A percentile compares a stretch with the other conserved stretches of the same genome.
These are phyloP conservation scores for Matsumurasca onukii DNA, from an alignment of 1,140 invertebrate species.

Conservation along the genomic window DNA sequence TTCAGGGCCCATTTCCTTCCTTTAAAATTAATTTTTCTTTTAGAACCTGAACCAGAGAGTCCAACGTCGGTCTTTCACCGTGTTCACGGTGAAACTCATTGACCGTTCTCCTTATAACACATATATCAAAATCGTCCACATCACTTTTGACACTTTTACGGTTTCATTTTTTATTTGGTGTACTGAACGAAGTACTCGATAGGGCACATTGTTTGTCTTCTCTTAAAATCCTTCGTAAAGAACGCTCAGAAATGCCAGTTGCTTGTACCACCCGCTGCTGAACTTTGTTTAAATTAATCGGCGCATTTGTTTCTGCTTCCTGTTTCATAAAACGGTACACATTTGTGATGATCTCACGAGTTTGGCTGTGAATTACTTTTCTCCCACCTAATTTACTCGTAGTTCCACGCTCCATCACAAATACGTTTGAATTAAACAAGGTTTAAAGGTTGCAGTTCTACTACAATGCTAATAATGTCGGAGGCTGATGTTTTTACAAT, in stretches of 20 bases:
- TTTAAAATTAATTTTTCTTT: slow-evolving; percentile 31
- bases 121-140: slow-evolving; percentile 23
- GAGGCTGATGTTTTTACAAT: not conserved
- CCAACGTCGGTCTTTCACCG: no score
- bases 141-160: slow-evolving; percentile 4
- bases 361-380: slow-evolving; percentile 29
- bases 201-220: not conserved
- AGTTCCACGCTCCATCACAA: not conserved
- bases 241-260: slow-evolving; percentile 22
- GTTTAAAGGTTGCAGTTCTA: not conserved
- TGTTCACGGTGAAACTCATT: no score
- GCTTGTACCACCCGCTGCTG: slow-evolving; percentile 19
- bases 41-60: not conserved
- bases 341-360: slow-evolving; percentile 28
- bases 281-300: slow-evolving; percentile 21
- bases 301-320: slow-evolving; percentile 17
- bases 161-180: slow-evolving; percentile 21
- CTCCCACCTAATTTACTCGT: slow-evolving; percentile 13
- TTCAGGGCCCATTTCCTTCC: not conserved
- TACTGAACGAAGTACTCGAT: slow-evolving; percentile 13
- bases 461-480: not conserved
- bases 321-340: slow-evolving; percentile 29
- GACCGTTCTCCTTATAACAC: slow-evolving; percentile 5
- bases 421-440: no score
- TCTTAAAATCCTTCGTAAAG: slow-evolving; percentile 28